These are phyloP conservation scores for Enteromius paludinosus DNA, from an alignment of 2,797 vertebrate genomes.

Conservation along the genomic window DNA sequence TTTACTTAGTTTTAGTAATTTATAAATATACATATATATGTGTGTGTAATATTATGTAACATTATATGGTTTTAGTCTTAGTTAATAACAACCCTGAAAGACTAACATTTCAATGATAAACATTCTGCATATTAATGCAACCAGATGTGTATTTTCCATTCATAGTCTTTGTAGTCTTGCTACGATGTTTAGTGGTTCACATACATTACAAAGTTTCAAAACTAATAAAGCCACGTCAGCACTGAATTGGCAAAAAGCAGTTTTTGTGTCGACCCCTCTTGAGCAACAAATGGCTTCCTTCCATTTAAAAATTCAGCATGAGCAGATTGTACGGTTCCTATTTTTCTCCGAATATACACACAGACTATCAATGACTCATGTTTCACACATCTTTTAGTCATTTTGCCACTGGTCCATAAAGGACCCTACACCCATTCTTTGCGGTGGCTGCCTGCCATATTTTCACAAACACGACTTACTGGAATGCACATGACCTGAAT, in stretches of 20 bases:
- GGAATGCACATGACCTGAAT: conserved; percentile 35
- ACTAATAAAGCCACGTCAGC: conserved; percentile 37
- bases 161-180: background rate
- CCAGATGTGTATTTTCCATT: background rate
- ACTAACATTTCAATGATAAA: background rate
- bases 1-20: background rate
- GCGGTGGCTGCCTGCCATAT: conserved; percentile 33
- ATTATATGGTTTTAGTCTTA: background rate
- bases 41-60: background rate
- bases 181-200: background rate
- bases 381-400: conserved; percentile 64
- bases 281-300: conserved; percentile 47
- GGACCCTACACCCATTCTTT: conserved; percentile 44
- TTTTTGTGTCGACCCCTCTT: conserved; percentile 47
- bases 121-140: conserved; percentile 39
- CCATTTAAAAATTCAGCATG: conserved; percentile 40
- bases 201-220: conserved; percentile 2
- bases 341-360: conserved; percentile 43
- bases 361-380: conserved; percentile 59
- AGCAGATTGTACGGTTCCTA: conserved; percentile 28
- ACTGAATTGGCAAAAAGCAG: conserved; percentile 36
- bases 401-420: conserved; percentile 49
- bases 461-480: conserved; percentile 45
- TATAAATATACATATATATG: background rate
- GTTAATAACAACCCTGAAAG: background rate